Percentiles rank a stretch among this genome's conserved stretches.
Evolutionary conservation across 2,888 invertebrate genomes (phyloP).

Genomic region (Troilus luridus): DNA sequence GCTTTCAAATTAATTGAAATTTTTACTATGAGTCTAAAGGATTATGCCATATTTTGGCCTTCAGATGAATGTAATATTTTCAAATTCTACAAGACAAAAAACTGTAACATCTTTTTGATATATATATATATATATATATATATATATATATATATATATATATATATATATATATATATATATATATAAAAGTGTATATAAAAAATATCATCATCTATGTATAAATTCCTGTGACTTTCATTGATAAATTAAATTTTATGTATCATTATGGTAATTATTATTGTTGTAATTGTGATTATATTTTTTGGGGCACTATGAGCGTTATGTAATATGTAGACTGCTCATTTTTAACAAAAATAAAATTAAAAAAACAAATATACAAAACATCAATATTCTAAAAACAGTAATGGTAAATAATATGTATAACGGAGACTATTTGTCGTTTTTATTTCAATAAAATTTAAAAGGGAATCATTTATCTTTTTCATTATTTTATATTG

Average conservation of each 20-base stretch:
- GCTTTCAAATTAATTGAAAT: slow-evolving; percentile 51
- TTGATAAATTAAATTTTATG: slow-evolving; percentile 57
- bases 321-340: slow-evolving; percentile 63
- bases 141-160: background rate
- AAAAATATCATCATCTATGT: slow-evolving; percentile 58
- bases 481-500: slow-evolving; percentile 29
- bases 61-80: slow-evolving; percentile 48
- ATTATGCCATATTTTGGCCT: background rate
- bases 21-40: slow-evolving; percentile 52
- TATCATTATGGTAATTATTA: slow-evolving; percentile 55
- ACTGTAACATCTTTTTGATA: slow-evolving; percentile 50
- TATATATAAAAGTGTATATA: slow-evolving; percentile 56
- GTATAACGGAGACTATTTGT: slow-evolving; percentile 57
- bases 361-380: slow-evolving; percentile 51
- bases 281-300: slow-evolving; percentile 57
- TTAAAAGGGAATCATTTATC: slow-evolving; percentile 54
- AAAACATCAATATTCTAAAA: slow-evolving; percentile 63
- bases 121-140: background rate
- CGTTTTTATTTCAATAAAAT: slow-evolving; percentile 62
- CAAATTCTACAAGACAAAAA: slow-evolving; percentile 53
- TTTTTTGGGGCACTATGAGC: slow-evolving; percentile 60
- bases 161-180: background rate
- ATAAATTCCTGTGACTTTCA: slow-evolving; percentile 58
- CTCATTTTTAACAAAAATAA: slow-evolving; percentile 62
- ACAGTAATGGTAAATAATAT: slow-evolving; percentile 56